phyloP scores from a whole-genome alignment of 1,140 invertebrate species.

The Anastrepha ludens region DNA sequence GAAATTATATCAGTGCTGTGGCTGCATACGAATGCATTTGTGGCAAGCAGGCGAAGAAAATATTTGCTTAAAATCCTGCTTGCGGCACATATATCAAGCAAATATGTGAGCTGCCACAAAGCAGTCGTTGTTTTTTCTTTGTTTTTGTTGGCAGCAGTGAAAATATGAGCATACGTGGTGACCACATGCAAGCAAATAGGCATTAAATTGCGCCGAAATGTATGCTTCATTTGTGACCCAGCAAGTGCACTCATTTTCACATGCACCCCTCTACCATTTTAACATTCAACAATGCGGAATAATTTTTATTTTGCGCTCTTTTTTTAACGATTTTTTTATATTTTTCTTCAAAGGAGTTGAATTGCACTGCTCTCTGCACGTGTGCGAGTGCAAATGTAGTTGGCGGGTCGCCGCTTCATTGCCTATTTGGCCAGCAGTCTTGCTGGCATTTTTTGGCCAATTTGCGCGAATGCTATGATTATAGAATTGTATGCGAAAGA shows the following conservation, averaged over 20 bases:
- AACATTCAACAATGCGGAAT: constrained; percentile 5
- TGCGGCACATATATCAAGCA: constrained; percentile 1
- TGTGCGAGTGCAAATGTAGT: background rate
- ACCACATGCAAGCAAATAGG: background rate
- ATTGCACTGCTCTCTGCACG: background rate
- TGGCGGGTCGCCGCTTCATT: no score
- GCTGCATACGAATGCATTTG: background rate
- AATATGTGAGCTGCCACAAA: constrained; percentile 25
- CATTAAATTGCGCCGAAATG: constrained; percentile 22
- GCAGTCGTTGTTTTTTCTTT: background rate
- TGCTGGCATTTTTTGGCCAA: constrained; percentile 37
- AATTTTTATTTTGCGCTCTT: background rate
- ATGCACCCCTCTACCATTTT: background rate
- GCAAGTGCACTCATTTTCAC: background rate
- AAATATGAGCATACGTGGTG: constrained; percentile 22
- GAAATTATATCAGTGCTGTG: background rate
- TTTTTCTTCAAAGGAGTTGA: background rate
- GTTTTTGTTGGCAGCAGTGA: background rate
- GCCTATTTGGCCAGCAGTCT: background rate
- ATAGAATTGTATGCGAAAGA: constrained; percentile 9
- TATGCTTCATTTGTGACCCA: background rate
- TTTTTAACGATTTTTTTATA: background rate
- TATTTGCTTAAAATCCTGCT: constrained; percentile 8
- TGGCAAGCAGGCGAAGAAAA: background rate
- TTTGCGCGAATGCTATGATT: constrained; percentile 41